Conservation (phyloP, 2,888 invertebrate species). For the Empis stercorea region DNA sequence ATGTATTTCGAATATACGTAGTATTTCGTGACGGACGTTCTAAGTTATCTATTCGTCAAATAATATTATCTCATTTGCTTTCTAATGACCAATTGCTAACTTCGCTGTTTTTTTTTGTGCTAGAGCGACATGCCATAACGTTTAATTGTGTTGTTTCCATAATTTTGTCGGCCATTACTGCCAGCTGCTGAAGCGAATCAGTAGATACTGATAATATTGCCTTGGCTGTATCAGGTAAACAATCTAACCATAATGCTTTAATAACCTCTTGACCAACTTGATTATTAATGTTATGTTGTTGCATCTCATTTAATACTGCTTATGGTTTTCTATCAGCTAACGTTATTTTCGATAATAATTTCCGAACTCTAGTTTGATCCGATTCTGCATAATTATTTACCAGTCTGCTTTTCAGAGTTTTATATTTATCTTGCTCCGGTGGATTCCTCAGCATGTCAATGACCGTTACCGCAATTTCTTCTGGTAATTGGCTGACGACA, state of each 20-base stretch:
- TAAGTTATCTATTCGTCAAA: not conserved
- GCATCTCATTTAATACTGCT: not conserved
- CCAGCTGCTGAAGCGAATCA: not conserved
- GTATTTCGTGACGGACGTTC: not conserved
- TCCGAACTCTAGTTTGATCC: not conserved
- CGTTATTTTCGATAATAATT: not conserved
- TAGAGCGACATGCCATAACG: not conserved
- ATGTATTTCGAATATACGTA: not conserved
- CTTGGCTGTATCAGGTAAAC: not conserved
- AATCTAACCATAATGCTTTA: not conserved
- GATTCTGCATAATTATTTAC: not conserved
- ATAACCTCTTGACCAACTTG: not conserved
- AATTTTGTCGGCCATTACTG: not conserved
- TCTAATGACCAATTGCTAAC: not conserved
- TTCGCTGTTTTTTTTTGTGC: not conserved
- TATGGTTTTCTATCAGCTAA: not conserved
- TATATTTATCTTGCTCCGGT: not conserved
- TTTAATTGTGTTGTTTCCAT: not conserved
- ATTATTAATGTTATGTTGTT: not conserved
- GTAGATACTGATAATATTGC: not conserved
- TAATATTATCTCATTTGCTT: not conserved
- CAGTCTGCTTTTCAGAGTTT: not conserved
- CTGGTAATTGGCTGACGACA: not conserved
- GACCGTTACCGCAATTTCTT: not conserved
- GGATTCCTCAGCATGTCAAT: not conserved